Evolutionary conservation across 1,140 invertebrate species (phyloP).

Genomic region (Pygmarrhopalites habei): DNA sequence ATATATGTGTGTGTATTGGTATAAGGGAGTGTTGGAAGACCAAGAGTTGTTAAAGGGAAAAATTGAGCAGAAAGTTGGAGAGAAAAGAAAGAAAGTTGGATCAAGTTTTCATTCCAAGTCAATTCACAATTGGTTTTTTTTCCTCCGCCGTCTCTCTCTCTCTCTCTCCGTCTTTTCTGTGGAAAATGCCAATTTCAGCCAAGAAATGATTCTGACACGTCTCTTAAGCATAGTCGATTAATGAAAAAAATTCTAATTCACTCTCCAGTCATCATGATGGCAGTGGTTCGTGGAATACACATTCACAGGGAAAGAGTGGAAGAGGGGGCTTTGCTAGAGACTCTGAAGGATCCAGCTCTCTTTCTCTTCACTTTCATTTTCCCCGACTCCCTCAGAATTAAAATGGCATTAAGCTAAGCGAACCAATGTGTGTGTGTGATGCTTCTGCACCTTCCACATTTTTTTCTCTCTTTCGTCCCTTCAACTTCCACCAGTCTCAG

Average conservation of each 20-base stretch:
- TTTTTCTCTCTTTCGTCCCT: background rate
- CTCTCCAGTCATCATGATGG: background rate
- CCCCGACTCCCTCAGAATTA: background rate
- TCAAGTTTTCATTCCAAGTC: conserved; percentile 25
- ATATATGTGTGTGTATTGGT: too few relatives aligned
- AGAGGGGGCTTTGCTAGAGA: too few relatives aligned
- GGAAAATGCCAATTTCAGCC: conserved; percentile 23
- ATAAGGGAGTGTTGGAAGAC: too few relatives aligned
- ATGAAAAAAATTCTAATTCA: conserved; percentile 31
- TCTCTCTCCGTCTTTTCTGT: background rate
- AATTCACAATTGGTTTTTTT: conserved; percentile 23
- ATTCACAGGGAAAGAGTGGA: too few relatives aligned
- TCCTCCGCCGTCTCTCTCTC: background rate
- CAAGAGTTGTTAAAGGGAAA: background rate
- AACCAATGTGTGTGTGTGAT: background rate
- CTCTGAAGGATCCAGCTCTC: too few relatives aligned
- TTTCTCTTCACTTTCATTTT: background rate
- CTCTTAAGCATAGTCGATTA: conserved; percentile 24
- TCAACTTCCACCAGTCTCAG: too few relatives aligned
- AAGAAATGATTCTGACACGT: conserved; percentile 10
- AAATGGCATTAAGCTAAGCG: conserved; percentile 7
- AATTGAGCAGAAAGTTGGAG: background rate
- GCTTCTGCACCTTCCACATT: background rate
- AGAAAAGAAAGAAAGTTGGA: conserved; percentile 14
- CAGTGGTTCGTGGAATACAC: too few relatives aligned